Base-by-base conservation (phyloP, 2,797 vertebrate species). In the Onychomys torridus region DNA sequence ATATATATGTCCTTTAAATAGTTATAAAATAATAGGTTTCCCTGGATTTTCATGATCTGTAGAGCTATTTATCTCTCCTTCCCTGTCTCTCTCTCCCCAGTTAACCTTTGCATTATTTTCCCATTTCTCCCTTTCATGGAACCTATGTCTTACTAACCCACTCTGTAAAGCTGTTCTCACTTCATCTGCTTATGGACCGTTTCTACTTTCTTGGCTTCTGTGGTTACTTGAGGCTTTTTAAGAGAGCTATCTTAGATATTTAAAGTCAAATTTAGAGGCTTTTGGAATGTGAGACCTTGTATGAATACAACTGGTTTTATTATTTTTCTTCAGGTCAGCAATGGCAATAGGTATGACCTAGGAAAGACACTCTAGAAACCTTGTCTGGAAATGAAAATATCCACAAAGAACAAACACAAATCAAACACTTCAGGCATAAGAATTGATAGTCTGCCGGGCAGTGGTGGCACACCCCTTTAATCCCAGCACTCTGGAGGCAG, bases 391-490 rank as follows among this genome's bases (percentile, higher is more conserved):
- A 43, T 34, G 34, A 34, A 87, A 77, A 37, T 5, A 7, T 21
- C 1, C 17, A 75, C 2, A 1, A 3, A 82, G 9, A 61, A 81
- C 3, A 65, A 65, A 25, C 43, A 16, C 14, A n/a, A 75, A 67
- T 82, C 21, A 71, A 55, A 4, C 2, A 43, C 12, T 43, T 27
- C 9, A 85, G 65, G 13, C 12, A 2, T 10, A 67, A 57, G 43
- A 49, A 21, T 2, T 25, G 16, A 85, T 37, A 12, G 2, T 19
- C 0, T n/a, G n/a, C n/a, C n/a, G n/a, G n/a, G n/a, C n/a, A n/a
- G n/a, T n/a, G n/a, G n/a, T n/a, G n/a, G n/a, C n/a, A n/a, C n/a
- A n/a, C n/a, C n/a, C n/a, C n/a, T n/a, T n/a, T n/a, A n/a, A n/a
- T n/a, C n/a, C n/a, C n/a, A n/a, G n/a, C n/a, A n/a, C n/a, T n/a